Evolutionary conservation across 35 echinoderm and acorn worm species (phyloP).

Genomic region (Eucidaris tribuloides): DNA sequence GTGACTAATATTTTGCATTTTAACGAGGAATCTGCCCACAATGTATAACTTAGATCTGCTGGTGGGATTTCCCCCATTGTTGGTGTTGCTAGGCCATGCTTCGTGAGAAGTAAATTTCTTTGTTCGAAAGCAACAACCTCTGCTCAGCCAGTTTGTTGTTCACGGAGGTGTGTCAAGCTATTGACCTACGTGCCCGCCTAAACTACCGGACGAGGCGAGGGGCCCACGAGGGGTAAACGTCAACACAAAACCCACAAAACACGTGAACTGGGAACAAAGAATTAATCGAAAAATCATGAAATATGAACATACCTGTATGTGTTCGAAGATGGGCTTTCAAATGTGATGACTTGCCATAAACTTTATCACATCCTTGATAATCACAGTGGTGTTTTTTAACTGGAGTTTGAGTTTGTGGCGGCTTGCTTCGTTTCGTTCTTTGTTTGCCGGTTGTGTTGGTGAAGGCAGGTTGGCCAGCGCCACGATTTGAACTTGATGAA

Average conservation of each 20-base stretch:
- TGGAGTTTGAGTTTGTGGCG: conserved; percentile 29
- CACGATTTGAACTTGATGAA: conserved; percentile 5
- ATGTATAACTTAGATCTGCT: too few species aligned
- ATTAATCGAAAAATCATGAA: not conserved
- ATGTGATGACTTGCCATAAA: conserved; percentile 99
- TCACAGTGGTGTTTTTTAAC: conserved; percentile 93
- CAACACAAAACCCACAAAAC: conserved; percentile 33
- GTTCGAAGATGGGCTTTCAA: conserved; percentile 94
- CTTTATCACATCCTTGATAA: conserved; percentile 80
- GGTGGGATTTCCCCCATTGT: too few species aligned
- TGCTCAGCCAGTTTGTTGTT: too few species aligned
- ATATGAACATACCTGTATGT: conserved; percentile 81
- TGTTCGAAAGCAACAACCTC: too few species aligned
- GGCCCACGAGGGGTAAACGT: conserved; percentile 10
- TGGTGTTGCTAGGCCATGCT: too few species aligned
- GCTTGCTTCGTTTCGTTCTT: conserved; percentile 45
- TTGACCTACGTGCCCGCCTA: conserved; percentile 9
- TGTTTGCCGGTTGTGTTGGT: conserved; percentile 12
- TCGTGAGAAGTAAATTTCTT: too few species aligned
- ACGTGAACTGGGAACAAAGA: not conserved
- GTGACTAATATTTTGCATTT: too few species aligned
- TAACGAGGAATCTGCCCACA: too few species aligned
- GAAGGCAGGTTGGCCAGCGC: not conserved
- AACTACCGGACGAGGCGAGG: conserved; percentile 3
- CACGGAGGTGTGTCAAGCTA: conserved; percentile 17